Evolutionary conservation across 2,888 invertebrate species (phyloP).

Genomic region (Heliconius cydno): DNA sequence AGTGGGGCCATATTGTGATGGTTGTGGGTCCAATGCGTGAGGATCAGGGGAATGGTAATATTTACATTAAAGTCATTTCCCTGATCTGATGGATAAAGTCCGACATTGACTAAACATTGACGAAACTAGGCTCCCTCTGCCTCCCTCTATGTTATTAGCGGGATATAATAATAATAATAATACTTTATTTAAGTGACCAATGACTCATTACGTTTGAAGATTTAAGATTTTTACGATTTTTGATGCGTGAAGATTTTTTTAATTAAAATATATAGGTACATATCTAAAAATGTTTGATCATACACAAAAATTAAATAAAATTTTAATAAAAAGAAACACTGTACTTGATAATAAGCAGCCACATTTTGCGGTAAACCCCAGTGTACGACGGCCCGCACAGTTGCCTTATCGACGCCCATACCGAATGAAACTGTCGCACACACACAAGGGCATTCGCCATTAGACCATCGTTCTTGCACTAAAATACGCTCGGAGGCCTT

Average conservation of each 20-base stretch:
- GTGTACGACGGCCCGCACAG: slow-evolving; percentile 97
- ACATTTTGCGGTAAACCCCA: slow-evolving; percentile 98
- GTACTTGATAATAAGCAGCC: slow-evolving; percentile 94
- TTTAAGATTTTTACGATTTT: too few relatives aligned
- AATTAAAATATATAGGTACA: not conserved
- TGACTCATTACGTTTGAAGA: too few relatives aligned
- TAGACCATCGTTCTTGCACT: slow-evolving; percentile 96
- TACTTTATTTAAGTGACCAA: too few relatives aligned
- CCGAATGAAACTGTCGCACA: slow-evolving; percentile 99
- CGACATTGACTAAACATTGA: too few relatives aligned
- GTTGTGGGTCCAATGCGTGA: not conserved
- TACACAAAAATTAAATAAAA: not conserved
- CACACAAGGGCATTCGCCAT: slow-evolving; percentile 93
- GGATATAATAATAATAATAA: too few relatives aligned
- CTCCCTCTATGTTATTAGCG: too few relatives aligned
- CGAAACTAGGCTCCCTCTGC: too few relatives aligned
- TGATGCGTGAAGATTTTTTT: too few relatives aligned
- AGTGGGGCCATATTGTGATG: too few relatives aligned
- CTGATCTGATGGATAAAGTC: too few relatives aligned
- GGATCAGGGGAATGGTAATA: not conserved
- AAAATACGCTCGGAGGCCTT: slow-evolving; percentile 88
- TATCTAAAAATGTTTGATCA: not conserved
- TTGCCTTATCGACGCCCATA: slow-evolving; percentile 99
- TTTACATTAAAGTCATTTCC: too few relatives aligned
- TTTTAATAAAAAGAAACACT: not conserved